Base-by-base conservation (phyloP, 2,888 invertebrate species). In the Chloroclystis v-ata region DNA sequence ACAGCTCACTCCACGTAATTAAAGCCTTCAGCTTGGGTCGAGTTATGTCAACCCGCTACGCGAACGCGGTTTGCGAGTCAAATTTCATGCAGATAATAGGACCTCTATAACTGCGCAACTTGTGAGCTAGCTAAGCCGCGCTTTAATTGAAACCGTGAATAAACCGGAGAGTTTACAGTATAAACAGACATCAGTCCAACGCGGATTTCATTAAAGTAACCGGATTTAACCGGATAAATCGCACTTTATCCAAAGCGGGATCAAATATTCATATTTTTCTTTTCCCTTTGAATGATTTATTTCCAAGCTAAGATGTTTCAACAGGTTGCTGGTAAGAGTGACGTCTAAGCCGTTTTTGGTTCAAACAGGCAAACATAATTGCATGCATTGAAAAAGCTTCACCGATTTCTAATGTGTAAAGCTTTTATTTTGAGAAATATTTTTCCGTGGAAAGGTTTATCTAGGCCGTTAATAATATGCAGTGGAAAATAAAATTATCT, bases 1-100 rank as follows among this genome's bases (percentile, higher is more conserved):
- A 85, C 84, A 82, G 77, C 79, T 82, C 82, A 77, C 82, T 82
- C 71, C 66, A 71, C 75, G 76, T 84, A 86, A 86, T 86, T 85
- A 82, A 82, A 80, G 81, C 82, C 80, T 81, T 82, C 82, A 79
- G 78, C 76, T 78, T 70, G 75, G 79, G 77, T 74, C 82, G 79
- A 82, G 79, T 79, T 82, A 79, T 83, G 77, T 76, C 76, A 72
- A 73, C 77, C 80, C 75, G 70, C 75, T 65, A 68, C 75, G 66
- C 71, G 69, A 66, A 69, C 78, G 82, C 69, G 83, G 83, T 80
- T 78, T 77, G 74, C 58, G 78, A 83, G 78, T 78, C 80, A 80
- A 85, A 85, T 84, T 83, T 84, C 78, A 82, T 78, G 77, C 75
- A 80, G 77, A 82, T 82, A 82, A 81, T 78, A 76, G 75, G 68